Evolutionary conservation across 2,888 invertebrate species (phyloP).

Genomic region (Eupithecia dodoneata): DNA sequence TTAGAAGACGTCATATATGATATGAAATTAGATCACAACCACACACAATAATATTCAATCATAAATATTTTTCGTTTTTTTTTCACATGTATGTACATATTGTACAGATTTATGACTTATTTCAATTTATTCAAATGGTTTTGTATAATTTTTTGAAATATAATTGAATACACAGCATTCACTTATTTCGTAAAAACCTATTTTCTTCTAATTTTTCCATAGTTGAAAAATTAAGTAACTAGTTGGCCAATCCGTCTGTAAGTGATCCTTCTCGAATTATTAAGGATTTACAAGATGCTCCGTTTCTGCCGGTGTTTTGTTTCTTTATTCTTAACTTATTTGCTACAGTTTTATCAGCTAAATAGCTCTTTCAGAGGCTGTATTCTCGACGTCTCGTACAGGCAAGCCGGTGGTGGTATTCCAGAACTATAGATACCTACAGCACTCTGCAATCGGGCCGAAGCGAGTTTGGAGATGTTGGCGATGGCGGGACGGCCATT

Average conservation of each 20-base stretch:
- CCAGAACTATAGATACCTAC: slow-evolving; percentile 20
- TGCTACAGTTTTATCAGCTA: not conserved
- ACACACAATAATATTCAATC: not conserved
- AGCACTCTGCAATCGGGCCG: slow-evolving; percentile 11
- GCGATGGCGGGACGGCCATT: slow-evolving; percentile 29
- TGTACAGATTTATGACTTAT: not conserved
- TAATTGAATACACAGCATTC: too few species aligned
- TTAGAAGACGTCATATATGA: slow-evolving; percentile 14
- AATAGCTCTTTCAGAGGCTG: slow-evolving; percentile 24
- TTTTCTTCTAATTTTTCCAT: not conserved
- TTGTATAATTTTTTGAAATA: too few species aligned
- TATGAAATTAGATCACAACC: slow-evolving; percentile 29
- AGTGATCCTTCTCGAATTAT: too few species aligned
- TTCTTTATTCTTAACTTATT: not conserved
- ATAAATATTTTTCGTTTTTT: too few species aligned
- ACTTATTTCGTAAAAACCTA: not conserved
- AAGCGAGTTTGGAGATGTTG: slow-evolving; percentile 38
- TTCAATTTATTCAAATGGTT: too few species aligned
- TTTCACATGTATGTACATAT: not conserved
- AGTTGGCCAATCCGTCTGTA: too few species aligned
- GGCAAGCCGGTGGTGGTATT: slow-evolving; percentile 28
- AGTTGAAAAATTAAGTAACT: too few species aligned
- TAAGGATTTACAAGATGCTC: not conserved
- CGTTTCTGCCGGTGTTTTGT: not conserved
- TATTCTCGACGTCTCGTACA: slow-evolving; percentile 21